These are phyloP conservation scores for Bombus waltoni DNA, from an alignment of 1,140 invertebrate genomes.

Conservation along the genomic window DNA sequence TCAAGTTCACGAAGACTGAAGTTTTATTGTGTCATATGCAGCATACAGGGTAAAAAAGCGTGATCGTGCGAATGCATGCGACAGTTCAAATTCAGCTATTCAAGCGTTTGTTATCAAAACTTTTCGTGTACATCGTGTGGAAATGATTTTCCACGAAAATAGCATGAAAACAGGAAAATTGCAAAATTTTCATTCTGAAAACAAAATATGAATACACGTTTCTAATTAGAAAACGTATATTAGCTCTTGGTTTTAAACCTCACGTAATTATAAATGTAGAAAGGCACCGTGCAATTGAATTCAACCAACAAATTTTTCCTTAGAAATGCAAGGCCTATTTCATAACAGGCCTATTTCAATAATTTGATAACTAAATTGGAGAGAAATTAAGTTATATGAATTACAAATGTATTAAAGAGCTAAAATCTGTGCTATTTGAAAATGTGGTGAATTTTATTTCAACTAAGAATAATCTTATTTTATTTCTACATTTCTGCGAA, in stretches of 20 bases:
- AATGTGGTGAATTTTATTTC: neutral
- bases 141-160: neutral
- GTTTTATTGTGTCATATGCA: neutral
- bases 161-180: neutral
- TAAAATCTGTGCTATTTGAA: neutral
- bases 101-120: neutral
- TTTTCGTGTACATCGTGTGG: neutral
- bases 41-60: neutral
- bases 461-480: neutral
- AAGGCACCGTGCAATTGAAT: no score
- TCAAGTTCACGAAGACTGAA: neutral
- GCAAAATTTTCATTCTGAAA: neutral
- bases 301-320: no score
- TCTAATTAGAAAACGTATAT: neutral
- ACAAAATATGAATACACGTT: no score
- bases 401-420: no score
- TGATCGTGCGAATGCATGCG: neutral
- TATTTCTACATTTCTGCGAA: no score
- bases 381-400: no score
- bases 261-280: no score
- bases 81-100: constrained; percentile 1
- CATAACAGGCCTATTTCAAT: no score
- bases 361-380: no score
- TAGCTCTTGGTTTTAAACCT: neutral
- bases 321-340: no score